Evolutionary conservation across 1,140 invertebrate genomes (phyloP).

Genomic region (Drosophila sulfurigaster): DNA sequence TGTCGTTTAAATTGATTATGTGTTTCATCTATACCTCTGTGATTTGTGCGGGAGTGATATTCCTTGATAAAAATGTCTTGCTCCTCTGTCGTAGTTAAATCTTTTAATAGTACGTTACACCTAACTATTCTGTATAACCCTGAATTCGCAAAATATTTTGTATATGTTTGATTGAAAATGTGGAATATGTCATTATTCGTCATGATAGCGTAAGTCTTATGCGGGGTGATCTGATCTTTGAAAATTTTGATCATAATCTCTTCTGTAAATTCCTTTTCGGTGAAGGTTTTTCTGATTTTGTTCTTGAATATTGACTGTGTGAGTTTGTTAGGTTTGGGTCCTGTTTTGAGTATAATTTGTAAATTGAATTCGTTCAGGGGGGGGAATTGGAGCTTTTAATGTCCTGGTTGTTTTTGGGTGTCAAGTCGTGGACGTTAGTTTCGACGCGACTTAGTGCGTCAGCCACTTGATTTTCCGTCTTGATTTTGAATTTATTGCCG

Average conservation of each 20-base stretch:
- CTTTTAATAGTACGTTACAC: neutral
- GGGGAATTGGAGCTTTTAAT: too few species aligned
- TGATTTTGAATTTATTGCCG: neutral
- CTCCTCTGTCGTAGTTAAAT: neutral
- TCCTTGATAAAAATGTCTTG: neutral
- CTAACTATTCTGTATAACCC: neutral
- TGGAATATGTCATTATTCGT: neutral
- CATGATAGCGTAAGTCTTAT: neutral
- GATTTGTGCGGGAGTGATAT: neutral
- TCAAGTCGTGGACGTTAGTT: too few species aligned
- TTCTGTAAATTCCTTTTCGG: neutral
- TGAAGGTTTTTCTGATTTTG: neutral
- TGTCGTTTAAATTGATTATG: neutral
- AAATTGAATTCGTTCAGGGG: slow-evolving; percentile 7
- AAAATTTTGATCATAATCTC: neutral
- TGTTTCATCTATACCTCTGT: slow-evolving; percentile 3
- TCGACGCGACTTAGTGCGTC: too few species aligned
- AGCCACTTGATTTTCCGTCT: neutral
- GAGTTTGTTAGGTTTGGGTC: neutral
- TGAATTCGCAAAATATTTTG: neutral
- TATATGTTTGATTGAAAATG: neutral
- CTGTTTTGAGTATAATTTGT: neutral
- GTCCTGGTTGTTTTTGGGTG: too few species aligned
- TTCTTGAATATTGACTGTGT: neutral
- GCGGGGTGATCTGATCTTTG: neutral